Conservation (phyloP, 2,888 invertebrate species). For the Cerastis leucographa region DNA sequence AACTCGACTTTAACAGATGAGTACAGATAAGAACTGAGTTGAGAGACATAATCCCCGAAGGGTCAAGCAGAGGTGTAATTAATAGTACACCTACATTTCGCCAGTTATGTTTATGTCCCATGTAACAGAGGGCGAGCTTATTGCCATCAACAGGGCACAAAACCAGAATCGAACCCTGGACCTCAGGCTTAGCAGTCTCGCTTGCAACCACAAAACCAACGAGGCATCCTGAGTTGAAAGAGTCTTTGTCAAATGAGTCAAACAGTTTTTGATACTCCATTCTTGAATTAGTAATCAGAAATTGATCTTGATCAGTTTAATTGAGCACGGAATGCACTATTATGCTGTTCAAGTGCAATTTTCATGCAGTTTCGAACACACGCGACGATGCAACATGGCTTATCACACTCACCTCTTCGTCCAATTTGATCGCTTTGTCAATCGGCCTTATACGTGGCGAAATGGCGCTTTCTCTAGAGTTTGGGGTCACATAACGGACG, state of each 20-base stretch:
- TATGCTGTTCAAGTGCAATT: not conserved
- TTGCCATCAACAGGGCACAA: no score
- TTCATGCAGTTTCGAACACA: not conserved
- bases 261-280: not conserved
- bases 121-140: no score
- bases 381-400: not conserved
- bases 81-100: no score
- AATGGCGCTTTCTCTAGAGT: slow-evolving; percentile 77
- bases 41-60: no score
- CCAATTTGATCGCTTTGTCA: slow-evolving; percentile 48
- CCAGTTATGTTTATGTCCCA: no score
- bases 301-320: not conserved
- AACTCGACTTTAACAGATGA: not conserved
- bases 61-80: no score
- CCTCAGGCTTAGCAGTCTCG: no score
- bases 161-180: no score
- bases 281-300: not conserved
- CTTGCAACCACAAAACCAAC: no score
- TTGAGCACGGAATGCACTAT: not conserved
- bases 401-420: not conserved
- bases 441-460: slow-evolving; percentile 70
- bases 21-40: no score
- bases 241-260: no score
- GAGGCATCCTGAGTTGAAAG: no score
- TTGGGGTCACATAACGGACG: slow-evolving; percentile 80